phyloP scores from a whole-genome alignment of 2,113 vertebrate species.

The Pluvianellus socialis region DNA sequence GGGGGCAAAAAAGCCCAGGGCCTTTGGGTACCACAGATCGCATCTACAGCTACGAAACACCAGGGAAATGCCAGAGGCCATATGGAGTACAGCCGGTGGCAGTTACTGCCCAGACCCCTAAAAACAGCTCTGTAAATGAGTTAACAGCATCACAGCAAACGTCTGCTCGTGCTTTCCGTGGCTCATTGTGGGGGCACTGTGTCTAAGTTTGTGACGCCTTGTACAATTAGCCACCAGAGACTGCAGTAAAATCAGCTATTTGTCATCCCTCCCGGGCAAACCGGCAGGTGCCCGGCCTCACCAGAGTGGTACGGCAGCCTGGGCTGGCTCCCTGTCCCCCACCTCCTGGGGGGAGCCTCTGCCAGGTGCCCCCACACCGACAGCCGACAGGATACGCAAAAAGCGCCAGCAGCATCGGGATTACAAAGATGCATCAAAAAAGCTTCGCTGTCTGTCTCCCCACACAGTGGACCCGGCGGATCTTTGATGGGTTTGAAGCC shows the following conservation, averaged over 20 bases:
- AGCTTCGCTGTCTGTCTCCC: background rate
- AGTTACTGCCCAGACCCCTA: background rate
- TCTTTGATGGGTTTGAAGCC: constrained; percentile 29
- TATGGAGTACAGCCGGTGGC: background rate
- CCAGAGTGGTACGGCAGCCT: background rate
- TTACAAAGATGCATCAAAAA: constrained; percentile 18
- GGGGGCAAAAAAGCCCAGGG: background rate
- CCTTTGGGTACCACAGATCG: background rate
- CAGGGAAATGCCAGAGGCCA: background rate
- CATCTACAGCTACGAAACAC: background rate
- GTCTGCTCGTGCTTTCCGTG: background rate
- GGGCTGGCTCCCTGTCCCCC: background rate
- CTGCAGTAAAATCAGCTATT: background rate
- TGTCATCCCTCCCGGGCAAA: background rate
- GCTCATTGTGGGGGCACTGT: background rate
- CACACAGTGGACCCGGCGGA: background rate
- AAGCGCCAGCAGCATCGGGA: background rate
- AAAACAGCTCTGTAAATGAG: background rate
- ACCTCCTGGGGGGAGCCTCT: background rate
- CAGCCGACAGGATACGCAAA: background rate
- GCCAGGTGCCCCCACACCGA: background rate
- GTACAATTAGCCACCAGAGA: background rate
- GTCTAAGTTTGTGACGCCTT: background rate
- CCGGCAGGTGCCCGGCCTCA: fast-evolving
- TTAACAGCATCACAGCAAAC: background rate